A percentile compares a stretch with the other conserved stretches of the same genome.
Conservation (phyloP, 1,140 invertebrate genomes). For the Agrypnia vestita region DNA sequence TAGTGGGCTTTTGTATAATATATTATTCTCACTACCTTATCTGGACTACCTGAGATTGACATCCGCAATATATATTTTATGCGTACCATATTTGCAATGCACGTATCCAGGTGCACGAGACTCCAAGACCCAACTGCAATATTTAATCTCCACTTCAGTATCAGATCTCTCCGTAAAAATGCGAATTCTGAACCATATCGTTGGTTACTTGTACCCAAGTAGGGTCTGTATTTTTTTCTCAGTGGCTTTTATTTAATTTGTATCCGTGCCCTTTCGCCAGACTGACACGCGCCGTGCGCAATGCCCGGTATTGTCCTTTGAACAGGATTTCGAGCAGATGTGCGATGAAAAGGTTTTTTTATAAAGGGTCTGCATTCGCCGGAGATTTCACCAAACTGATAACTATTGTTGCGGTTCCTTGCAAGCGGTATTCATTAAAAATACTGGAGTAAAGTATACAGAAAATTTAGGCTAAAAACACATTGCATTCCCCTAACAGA, state of each 20-base stretch:
- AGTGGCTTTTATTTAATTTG: background rate
- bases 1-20: too few species aligned
- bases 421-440: background rate
- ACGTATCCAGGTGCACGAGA: too few species aligned
- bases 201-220: background rate
- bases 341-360: constrained; percentile 21
- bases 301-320: constrained; percentile 3
- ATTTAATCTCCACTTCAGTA: too few species aligned
- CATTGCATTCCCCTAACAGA: too few species aligned
- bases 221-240: constrained; percentile 9
- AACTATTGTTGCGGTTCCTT: constrained; percentile 20
- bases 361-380: constrained; percentile 4
- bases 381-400: constrained; percentile 11
- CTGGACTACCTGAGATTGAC: too few species aligned
- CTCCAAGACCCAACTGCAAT: too few species aligned
- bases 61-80: too few species aligned
- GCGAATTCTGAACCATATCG: background rate
- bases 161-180: background rate
- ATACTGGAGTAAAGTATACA: background rate
- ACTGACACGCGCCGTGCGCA: constrained; percentile 15
- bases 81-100: too few species aligned
- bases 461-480: too few species aligned
- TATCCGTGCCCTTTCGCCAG: constrained; percentile 1
- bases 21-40: too few species aligned
- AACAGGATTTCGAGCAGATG: constrained; percentile 27